phyloP scores from a whole-genome alignment of 1,140 invertebrate genomes.

The Camponotus pennsylvanicus region DNA sequence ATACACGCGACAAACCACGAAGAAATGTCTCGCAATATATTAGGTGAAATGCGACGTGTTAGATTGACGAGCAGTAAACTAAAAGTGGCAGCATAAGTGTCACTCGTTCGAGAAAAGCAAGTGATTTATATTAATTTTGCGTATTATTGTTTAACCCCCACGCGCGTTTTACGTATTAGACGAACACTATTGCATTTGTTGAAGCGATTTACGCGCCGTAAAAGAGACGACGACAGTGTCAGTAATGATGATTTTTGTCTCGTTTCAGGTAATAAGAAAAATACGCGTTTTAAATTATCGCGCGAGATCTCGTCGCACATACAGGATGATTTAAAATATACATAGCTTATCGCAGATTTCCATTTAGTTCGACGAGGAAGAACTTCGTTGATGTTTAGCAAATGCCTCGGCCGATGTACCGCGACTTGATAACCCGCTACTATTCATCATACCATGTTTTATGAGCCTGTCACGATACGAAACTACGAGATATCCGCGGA shows the following conservation, averaged over 20 bases:
- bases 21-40: constrained; percentile 53
- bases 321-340: constrained; percentile 8
- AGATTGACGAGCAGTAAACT: constrained; percentile 56
- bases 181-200: constrained; percentile 3
- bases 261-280: constrained; percentile 34
- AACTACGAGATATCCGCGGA: constrained; percentile 41
- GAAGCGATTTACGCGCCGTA: constrained; percentile 48
- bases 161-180: constrained; percentile 28
- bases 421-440: constrained; percentile 32
- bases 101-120: constrained; percentile 21
- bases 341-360: constrained; percentile 14
- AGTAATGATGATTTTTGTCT: constrained; percentile 34
- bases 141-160: constrained; percentile 37
- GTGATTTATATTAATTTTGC: constrained; percentile 57
- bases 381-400: constrained; percentile 10
- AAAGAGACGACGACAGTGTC: constrained; percentile 35
- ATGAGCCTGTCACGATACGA: constrained; percentile 45
- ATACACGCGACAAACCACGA: neutral
- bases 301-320: neutral
- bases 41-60: constrained; percentile 40
- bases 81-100: constrained; percentile 43
- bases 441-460: constrained; percentile 46
- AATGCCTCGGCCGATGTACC: constrained; percentile 16
- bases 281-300: neutral
- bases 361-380: neutral